phyloP scores from a whole-genome alignment of 2,888 invertebrate genomes.

The Keiferia lycopersicella region DNA sequence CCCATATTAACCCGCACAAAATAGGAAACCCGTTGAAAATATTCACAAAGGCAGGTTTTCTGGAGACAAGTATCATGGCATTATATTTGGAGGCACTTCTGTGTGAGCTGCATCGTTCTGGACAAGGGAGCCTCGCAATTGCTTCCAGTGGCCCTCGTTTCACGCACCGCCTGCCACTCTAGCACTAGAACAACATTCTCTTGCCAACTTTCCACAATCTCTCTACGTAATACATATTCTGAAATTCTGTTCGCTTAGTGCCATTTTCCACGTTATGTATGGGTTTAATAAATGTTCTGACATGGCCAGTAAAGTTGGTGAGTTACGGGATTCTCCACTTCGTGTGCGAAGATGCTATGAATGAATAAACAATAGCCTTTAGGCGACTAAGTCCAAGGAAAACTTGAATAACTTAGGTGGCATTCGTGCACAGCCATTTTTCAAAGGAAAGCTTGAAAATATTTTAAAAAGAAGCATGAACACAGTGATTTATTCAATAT shows the following conservation, averaged over 20 bases:
- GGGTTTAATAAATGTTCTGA: constrained; percentile 25
- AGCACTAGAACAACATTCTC: constrained; percentile 46
- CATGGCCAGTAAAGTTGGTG: constrained; percentile 22
- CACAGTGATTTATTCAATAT: constrained; percentile 51
- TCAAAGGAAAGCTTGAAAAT: neutral
- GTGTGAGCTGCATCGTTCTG: constrained; percentile 60
- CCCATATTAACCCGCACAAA: neutral
- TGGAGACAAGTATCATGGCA: neutral
- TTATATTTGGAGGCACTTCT: constrained; percentile 4
- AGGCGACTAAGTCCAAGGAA: constrained; percentile 17
- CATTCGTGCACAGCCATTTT: constrained; percentile 10
- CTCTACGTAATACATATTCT: constrained; percentile 20
- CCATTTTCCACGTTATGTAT: constrained; percentile 19
- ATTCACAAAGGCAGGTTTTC: constrained; percentile 4
- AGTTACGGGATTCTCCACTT: constrained; percentile 18
- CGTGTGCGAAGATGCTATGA: constrained; percentile 21
- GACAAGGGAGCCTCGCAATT: constrained; percentile 58
- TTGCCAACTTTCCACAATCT: constrained; percentile 35
- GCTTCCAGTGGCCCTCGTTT: constrained; percentile 62
- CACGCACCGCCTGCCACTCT: constrained; percentile 62
- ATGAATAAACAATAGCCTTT: constrained; percentile 22
- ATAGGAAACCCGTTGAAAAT: neutral
- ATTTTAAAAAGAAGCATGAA: neutral
- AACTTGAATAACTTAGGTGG: constrained; percentile 13
- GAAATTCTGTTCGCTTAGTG: constrained; percentile 19